phyloP scores from a whole-genome alignment of 1,140 invertebrate species.

The Drosophila ficusphila region DNA sequence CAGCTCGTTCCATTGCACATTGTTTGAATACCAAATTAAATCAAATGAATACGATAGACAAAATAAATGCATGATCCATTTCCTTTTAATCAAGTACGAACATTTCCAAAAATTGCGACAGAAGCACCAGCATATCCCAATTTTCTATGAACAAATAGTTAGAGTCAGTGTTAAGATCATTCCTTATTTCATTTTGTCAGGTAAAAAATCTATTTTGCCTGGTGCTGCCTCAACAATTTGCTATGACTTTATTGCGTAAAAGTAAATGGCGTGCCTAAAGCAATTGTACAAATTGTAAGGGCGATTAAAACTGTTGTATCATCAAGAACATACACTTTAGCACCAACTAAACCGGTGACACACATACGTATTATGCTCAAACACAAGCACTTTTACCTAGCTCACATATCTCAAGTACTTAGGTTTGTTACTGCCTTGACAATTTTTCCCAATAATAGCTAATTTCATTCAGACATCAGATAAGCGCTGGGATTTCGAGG shows the following conservation, averaged over 20 bases:
- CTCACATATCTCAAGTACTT: conserved; percentile 1
- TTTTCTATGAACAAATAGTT: too few species aligned
- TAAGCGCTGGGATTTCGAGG: conserved; percentile 32
- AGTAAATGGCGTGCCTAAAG: not conserved
- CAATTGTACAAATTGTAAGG: not conserved
- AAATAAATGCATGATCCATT: conserved; percentile 15
- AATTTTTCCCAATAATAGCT: conserved; percentile 39
- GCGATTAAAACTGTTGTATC: not conserved
- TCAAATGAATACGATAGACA: conserved; percentile 15
- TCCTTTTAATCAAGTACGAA: conserved; percentile 20
- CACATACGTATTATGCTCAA: conserved; percentile 12
- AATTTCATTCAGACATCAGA: conserved; percentile 29
- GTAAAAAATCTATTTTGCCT: too few species aligned
- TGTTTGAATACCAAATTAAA: conserved; percentile 18
- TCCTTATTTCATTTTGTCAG: too few species aligned
- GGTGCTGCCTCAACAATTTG: not conserved
- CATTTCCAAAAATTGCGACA: conserved; percentile 8
- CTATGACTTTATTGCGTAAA: not conserved
- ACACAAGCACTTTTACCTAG: not conserved
- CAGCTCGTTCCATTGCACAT: not conserved
- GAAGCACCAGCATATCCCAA: not conserved
- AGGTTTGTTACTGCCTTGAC: conserved; percentile 8
- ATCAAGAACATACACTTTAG: not conserved
- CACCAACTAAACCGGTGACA: conserved; percentile 2
- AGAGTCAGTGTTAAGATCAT: too few species aligned